phyloP scores from a whole-genome alignment of 2,888 invertebrate genomes.

The Scrobipalpa costella region DNA sequence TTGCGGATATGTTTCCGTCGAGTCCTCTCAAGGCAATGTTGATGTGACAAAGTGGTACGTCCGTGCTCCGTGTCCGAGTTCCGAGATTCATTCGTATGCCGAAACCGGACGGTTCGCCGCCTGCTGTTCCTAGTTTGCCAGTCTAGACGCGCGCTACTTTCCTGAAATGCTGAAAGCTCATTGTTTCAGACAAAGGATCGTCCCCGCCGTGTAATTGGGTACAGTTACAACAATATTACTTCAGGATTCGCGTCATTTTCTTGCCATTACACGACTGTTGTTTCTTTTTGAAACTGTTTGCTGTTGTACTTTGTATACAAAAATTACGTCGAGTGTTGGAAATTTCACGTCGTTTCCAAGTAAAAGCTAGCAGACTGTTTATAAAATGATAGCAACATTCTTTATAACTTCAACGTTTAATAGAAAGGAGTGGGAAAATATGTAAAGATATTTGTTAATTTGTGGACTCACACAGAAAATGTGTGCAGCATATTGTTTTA shows the following conservation, averaged over 20 bases:
- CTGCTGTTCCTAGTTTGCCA: slow-evolving; percentile 22
- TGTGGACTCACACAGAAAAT: too few species aligned
- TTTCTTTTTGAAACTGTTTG: not conserved
- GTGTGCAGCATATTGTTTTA: slow-evolving; percentile 4
- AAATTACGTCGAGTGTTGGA: not conserved
- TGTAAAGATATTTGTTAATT: not conserved
- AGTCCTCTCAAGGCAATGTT: slow-evolving; percentile 30
- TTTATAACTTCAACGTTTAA: too few species aligned
- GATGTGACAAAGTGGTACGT: slow-evolving; percentile 41
- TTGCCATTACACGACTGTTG: not conserved
- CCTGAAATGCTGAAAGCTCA: slow-evolving; percentile 50
- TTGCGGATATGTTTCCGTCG: slow-evolving; percentile 33
- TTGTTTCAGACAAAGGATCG: slow-evolving; percentile 53
- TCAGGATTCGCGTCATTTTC: slow-evolving; percentile 10
- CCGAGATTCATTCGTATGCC: slow-evolving; percentile 32
- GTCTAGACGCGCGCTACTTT: slow-evolving; percentile 31
- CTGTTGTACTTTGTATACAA: not conserved
- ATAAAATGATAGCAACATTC: too few species aligned
- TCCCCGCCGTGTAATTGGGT: slow-evolving; percentile 45
- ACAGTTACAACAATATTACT: slow-evolving; percentile 23
- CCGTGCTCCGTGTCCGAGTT: slow-evolving; percentile 34
- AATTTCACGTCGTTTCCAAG: not conserved
- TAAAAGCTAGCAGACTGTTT: not conserved
- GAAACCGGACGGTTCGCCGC: slow-evolving; percentile 20
- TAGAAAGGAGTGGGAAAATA: not conserved